These are phyloP conservation scores for Bombyx mori DNA, from an alignment of 1,140 invertebrate species.

Conservation along the genomic window ASM3026992v2 NC_085120.1:6353501-6354000, in stretches of 20 bases:
- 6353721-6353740: neutral
- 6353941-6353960: too few species aligned
- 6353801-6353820: too few species aligned
- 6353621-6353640: slow-evolving; percentile 80
- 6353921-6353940: too few species aligned
- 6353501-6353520: slow-evolving; percentile 2
- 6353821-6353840: too few species aligned
- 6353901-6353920: too few species aligned
- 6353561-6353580: slow-evolving; percentile 59
- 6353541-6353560: slow-evolving; percentile 60
- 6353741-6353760: neutral
- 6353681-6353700: slow-evolving; percentile 82
- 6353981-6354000: too few species aligned
- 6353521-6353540: slow-evolving; percentile 53
- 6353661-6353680: slow-evolving; percentile 90
- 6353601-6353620: slow-evolving; percentile 53
- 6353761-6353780: too few species aligned
- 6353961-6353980: too few species aligned
- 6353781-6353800: too few species aligned
- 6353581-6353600: slow-evolving; percentile 46
- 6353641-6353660: slow-evolving; percentile 89
- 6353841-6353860: too few species aligned
- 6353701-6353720: neutral
- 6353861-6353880: too few species aligned
- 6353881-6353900: too few species aligned